Evolutionary conservation across 2,888 invertebrate species (phyloP).

Genomic region (Nemotelus pantherinus): DNA sequence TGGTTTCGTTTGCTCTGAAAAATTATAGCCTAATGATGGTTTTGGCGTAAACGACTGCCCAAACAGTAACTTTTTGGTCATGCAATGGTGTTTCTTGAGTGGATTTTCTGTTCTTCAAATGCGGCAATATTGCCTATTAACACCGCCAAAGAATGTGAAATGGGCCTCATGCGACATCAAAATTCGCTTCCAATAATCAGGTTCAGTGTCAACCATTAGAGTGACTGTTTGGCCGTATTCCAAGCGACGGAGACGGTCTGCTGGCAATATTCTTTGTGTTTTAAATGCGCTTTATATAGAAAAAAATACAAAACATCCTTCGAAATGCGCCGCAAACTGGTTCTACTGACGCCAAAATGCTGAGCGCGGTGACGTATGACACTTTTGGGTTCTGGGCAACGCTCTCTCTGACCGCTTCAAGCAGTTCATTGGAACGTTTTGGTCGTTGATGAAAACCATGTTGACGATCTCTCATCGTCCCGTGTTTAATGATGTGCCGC

Average conservation of each 20-base stretch:
- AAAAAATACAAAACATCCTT: neutral
- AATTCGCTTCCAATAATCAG: constrained; percentile 46
- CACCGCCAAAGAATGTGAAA: constrained; percentile 42
- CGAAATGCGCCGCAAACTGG: constrained; percentile 1
- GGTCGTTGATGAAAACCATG: neutral
- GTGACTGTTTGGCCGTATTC: neutral
- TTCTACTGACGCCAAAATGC: constrained; percentile 23
- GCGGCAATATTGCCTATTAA: constrained; percentile 38
- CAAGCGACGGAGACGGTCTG: neutral
- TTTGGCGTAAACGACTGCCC: neutral
- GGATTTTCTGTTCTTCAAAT: neutral
- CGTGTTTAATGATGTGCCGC: too few relatives aligned
- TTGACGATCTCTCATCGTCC: neutral
- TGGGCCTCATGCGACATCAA: constrained; percentile 42
- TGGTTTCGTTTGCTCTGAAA: too few relatives aligned
- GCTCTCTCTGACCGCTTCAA: too few relatives aligned
- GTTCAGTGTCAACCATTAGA: constrained; percentile 40
- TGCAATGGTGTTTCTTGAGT: neutral
- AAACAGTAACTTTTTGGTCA: neutral
- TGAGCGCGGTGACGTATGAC: neutral
- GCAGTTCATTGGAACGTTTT: neutral
- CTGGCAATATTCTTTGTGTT: neutral
- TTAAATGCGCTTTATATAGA: neutral
- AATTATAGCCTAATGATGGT: too few relatives aligned
- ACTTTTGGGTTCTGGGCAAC: neutral